Evolutionary conservation across 2,797 vertebrate species (phyloP), one percentile per base, ranked within the genome.

Genomic region (Anableps anableps): DNA sequence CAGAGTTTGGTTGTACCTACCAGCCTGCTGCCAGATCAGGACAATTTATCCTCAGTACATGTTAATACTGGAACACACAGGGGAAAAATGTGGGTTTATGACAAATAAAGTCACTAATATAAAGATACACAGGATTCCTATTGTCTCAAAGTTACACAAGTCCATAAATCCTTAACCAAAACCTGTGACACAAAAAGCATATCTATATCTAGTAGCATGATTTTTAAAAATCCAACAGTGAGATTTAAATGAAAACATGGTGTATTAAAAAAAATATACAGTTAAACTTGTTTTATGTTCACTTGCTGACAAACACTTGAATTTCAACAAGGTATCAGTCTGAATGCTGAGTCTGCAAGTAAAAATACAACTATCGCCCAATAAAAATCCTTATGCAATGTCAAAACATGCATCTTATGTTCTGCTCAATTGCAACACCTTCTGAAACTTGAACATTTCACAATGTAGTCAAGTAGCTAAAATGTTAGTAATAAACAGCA

Each of bases 21-120:
- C 95, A 85, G 81, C 38, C 90, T 83, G 89, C 80, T 85, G 90
- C 88, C 87, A 88, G 87, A 90, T 87, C 90, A 90, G 85, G 88
- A 80, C 86, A 83, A 68, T 84, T 51, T 84, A 73, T 84, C 93
- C 86, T 96, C 93, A 96, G 91, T 94, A 95, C 92, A 93, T 93
- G 86, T 86, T 92, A 93, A 93, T 90, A 95, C 96, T 96, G 94
- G 91, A 96, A 96, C 88, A 95, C 88, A 95, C 88, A 94, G 88
- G 86, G 82, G 84, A 73, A 90, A 77, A 90, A 2, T 68, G 82
- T 9, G 89, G 72, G 83, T 92, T 93, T 88, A 87, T 38, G 83
- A 78, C 38, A 81, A 19, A 72, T 50, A 26, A 77, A 23, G 5
- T 78, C 48, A 78, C 75, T 64, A 31, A 74, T 29, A 21, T 36